Base-by-base conservation (phyloP, 2,797 vertebrate genomes). In the Sebastes umbrosus region DNA sequence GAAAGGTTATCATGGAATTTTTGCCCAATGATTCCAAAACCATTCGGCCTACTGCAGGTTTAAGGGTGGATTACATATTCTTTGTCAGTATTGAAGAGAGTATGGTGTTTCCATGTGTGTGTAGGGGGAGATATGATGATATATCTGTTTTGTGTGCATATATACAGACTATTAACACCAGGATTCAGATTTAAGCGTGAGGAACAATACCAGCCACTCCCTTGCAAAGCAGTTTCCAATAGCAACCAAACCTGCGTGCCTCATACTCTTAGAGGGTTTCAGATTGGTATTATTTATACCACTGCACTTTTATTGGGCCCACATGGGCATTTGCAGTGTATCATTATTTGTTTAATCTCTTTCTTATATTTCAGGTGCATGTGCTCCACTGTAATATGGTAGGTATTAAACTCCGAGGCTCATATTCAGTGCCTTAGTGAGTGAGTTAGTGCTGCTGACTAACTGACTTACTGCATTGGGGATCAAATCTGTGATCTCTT, bases 221-320 rank as follows among this genome's bases (percentile, higher is more conserved):
- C 77, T 71, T 60, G 32, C 39, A 58, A 84, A 80, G 81, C 90
- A 90, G 93, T 94, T 93, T 93, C 91, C 89, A 88, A 89, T 93
- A 78, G 93, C 93, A 94, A 94, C 92, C 79, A 80, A 71, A 77
- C 64, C 65, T 66, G 67, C 25, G 13, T 54, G 67, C 75, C 31
- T 71, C 63, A 58, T 73, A 31, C 32, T 71, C 43, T 63, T 74
- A 29, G 22, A 76, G 60, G 32, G 22, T 73, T 82, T 84, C 34
- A 79, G 66, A 69, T 77, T 79, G 69, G 59, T 86, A 73, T 79
- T 87, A 82, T 90, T 88, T 82, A 88, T 87, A 88, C 59, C 80
- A 69, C 60, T 84, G 64, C 67, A 79, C 66, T 68, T 80, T 90
- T 82, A 90, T 82, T 81, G 50, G 69, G 73, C 71, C 77, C 81